Conservation (phyloP, 2,797 vertebrate species). For the Gymnothorax reevesii region DNA sequence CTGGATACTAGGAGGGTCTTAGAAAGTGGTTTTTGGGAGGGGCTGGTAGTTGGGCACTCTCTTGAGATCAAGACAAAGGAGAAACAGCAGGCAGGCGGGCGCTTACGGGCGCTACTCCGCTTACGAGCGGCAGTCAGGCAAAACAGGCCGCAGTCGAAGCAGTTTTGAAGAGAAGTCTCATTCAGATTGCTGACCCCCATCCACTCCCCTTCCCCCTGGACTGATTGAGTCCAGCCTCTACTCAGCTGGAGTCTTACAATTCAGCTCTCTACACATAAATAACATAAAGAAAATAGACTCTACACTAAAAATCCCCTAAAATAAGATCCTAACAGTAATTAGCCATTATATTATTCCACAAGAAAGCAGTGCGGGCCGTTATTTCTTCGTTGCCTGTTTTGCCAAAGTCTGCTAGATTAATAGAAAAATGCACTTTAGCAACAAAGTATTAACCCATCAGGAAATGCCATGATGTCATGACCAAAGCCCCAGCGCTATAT, state of each 20-base stretch:
- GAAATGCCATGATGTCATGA: background rate
- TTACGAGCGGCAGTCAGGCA: background rate
- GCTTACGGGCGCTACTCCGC: background rate
- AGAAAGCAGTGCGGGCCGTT: background rate
- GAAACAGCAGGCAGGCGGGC: constrained; percentile 32
- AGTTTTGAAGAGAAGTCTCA: background rate
- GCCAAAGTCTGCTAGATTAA: background rate
- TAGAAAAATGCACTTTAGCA: constrained; percentile 7
- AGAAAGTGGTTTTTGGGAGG: constrained; percentile 15
- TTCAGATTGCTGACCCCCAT: background rate
- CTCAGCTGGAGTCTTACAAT: background rate
- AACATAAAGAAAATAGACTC: background rate
- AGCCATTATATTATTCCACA: constrained; percentile 11
- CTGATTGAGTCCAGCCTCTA: background rate
- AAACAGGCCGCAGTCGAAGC: background rate
- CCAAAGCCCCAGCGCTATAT: background rate
- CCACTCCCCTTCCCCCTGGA: background rate
- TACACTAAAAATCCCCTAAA: background rate
- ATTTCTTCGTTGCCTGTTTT: background rate
- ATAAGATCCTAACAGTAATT: background rate
- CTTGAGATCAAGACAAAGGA: constrained; percentile 38
- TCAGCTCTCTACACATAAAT: background rate
- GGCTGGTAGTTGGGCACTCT: constrained; percentile 26
- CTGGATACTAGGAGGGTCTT: constrained; percentile 23
- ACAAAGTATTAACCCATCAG: background rate